These are phyloP conservation scores for Entomobrya multifasciata DNA, from an alignment of 2,888 invertebrate species.

Conservation along the genomic window DNA sequence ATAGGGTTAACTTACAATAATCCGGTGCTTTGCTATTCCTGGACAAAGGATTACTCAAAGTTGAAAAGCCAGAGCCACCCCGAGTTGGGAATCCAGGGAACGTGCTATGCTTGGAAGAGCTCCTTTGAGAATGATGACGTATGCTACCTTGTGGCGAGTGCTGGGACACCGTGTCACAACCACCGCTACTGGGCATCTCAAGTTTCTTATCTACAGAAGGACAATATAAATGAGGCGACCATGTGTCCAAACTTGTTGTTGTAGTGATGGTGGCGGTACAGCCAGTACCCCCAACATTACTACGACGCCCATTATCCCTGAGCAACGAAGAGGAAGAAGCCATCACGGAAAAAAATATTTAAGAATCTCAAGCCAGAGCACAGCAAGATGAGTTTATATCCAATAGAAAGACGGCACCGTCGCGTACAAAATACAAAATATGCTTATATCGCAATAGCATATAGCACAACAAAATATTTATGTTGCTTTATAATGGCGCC, in stretches of 20 bases:
- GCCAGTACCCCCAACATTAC: background rate
- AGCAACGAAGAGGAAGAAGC: no score
- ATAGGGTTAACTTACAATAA: constrained; percentile 54
- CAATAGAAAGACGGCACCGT: no score
- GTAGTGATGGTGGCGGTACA: background rate
- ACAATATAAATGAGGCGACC: constrained; percentile 37
- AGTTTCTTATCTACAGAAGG: constrained; percentile 39
- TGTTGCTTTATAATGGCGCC: no score
- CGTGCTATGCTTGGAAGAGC: background rate
- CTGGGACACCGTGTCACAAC: background rate
- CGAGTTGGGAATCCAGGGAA: background rate
- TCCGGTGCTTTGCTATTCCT: constrained; percentile 59
- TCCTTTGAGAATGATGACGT: background rate
- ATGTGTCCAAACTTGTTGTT: constrained; percentile 21
- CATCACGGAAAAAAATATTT: no score
- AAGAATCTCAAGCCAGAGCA: no score
- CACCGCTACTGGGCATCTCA: background rate
- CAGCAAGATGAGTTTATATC: no score
- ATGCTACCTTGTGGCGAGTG: constrained; percentile 23
- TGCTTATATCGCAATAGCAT: no score
- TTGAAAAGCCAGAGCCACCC: constrained; percentile 5
- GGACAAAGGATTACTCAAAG: constrained; percentile 39
- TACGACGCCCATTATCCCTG: background rate
- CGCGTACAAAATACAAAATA: no score
- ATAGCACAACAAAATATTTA: no score